Percentiles rank a stretch among this genome's conserved stretches.
phyloP scores from a whole-genome alignment of 2,113 vertebrate species.

The human region DNA sequence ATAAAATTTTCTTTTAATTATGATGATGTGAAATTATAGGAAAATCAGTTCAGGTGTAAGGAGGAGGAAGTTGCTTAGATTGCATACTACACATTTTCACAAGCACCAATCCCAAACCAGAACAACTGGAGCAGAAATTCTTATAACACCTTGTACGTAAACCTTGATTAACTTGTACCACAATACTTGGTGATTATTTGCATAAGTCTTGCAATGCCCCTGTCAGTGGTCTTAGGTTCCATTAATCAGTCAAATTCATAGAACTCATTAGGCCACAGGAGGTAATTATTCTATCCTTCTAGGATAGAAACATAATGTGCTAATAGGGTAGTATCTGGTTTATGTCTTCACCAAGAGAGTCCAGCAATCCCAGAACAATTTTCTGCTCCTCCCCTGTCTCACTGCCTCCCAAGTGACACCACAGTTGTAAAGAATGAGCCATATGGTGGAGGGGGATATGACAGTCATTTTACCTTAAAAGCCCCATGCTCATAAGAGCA shows the following conservation, averaged over 20 bases:
- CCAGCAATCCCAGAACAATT: not conserved
- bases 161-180: not conserved
- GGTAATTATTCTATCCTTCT: not conserved
- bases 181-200: conserved; percentile 27
- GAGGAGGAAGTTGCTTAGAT: conserved; percentile 1
- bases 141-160: not conserved
- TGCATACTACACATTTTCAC: conserved; percentile 46
- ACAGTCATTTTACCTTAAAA: not conserved
- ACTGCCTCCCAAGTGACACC: not conserved
- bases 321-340: not conserved
- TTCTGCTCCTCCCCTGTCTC: not conserved
- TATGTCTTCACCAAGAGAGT: not conserved
- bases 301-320: not conserved
- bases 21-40: conserved; percentile 61
- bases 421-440: not conserved
- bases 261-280: not conserved
- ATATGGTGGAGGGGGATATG: not conserved
- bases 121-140: conserved; percentile 39
- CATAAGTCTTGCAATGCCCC: not conserved
- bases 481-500: not conserved
- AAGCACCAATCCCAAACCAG: not conserved
- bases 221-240: not conserved
- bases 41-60: conserved; percentile 65
- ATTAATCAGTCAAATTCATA: not conserved
- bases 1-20: conserved; percentile 73